phyloP scores from a whole-genome alignment of 2,113 vertebrate species.

The Struthidea cinerea region DNA sequence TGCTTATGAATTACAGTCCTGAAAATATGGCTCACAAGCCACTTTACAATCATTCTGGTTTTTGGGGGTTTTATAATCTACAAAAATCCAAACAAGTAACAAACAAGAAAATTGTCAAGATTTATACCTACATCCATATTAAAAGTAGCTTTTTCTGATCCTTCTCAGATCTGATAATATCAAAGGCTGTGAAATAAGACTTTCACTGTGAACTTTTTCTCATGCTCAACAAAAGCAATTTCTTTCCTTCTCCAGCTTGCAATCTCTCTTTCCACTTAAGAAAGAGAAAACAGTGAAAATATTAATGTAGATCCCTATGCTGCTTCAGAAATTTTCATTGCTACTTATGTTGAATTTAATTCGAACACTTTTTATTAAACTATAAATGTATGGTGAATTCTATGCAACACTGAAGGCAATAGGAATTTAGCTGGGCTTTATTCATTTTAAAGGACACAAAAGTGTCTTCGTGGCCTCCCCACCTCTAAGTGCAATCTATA shows the following conservation, averaged over 20 bases:
- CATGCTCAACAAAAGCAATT: background rate
- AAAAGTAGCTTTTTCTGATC: background rate
- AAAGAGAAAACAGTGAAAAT: background rate
- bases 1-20: background rate
- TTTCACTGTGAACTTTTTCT: background rate
- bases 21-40: background rate
- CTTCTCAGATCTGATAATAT: background rate
- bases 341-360: background rate
- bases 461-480: background rate
- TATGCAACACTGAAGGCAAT: background rate
- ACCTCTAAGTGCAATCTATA: background rate
- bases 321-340: background rate
- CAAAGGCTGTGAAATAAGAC: background rate
- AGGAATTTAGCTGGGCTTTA: background rate
- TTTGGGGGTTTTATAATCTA: background rate
- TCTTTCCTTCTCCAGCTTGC: background rate
- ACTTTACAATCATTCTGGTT: background rate
- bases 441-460: background rate
- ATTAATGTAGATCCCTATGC: background rate
- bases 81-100: background rate
- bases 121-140: background rate
- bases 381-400: background rate
- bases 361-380: background rate
- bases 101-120: background rate
- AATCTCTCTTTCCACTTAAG: background rate